Evolutionary conservation across 23 tunicate genomes (phyloP).

Genomic region (Styela clava): DNA sequence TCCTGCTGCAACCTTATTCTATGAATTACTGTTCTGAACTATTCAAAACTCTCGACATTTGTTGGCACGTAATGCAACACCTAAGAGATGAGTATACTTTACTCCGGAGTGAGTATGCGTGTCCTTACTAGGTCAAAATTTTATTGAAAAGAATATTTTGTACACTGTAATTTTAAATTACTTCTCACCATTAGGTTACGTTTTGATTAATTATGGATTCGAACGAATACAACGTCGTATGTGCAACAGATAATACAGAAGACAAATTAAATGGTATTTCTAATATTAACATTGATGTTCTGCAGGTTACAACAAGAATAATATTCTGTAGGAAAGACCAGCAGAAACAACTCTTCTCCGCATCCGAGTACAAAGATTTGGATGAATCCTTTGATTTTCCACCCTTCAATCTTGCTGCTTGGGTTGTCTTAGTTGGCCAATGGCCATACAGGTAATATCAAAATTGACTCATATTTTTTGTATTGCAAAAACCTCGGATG

Average conservation of each 20-base stretch:
- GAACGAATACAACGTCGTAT: too few species aligned
- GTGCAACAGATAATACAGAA: not conserved
- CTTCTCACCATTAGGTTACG: too few species aligned
- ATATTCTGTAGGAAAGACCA: not conserved
- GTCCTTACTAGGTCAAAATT: too few species aligned
- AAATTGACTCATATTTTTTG: not conserved
- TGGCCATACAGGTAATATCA: slow-evolving; percentile 40
- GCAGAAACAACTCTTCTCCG: not conserved
- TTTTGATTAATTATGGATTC: too few species aligned
- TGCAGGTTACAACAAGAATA: slow-evolving; percentile 24
- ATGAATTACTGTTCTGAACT: too few species aligned
- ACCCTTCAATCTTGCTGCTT: slow-evolving; percentile 18
- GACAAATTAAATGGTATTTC: not conserved
- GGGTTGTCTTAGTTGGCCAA: slow-evolving; percentile 22
- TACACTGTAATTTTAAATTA: too few species aligned
- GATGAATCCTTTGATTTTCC: not conserved
- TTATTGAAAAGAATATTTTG: too few species aligned
- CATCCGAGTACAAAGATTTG: not conserved
- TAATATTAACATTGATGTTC: not conserved
- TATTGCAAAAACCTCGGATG: not conserved
- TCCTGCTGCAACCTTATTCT: too few species aligned
- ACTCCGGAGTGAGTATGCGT: too few species aligned
- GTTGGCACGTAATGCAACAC: too few species aligned
- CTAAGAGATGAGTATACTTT: too few species aligned
- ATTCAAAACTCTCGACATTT: too few species aligned